These are phyloP conservation scores for Temnothorax rugatulus DNA, from an alignment of 2,888 invertebrate genomes.

Conservation along the genomic window DNA sequence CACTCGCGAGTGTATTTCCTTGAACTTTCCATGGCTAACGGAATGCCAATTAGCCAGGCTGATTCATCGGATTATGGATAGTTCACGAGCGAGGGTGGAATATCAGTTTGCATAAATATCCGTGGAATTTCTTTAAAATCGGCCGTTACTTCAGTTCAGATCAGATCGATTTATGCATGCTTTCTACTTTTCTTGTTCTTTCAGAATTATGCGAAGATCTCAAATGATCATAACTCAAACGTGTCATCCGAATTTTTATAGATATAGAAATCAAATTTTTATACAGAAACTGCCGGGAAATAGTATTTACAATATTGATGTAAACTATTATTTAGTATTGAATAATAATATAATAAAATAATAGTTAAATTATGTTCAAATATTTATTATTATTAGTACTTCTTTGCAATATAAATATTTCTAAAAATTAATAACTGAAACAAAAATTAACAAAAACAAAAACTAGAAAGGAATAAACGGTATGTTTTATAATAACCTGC, in stretches of 20 bases:
- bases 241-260: neutral
- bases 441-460: neutral
- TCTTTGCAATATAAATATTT: neutral
- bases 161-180: neutral
- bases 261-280: neutral
- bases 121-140: conserved; percentile 10
- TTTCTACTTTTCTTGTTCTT: neutral
- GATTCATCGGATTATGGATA: conserved; percentile 60
- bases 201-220: neutral
- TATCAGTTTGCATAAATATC: conserved; percentile 4
- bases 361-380: neutral
- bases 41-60: conserved; percentile 57
- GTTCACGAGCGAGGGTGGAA: conserved; percentile 18
- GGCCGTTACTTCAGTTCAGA: neutral
- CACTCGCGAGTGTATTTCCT: conserved; percentile 57
- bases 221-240: neutral
- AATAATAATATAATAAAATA: neutral
- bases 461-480: neutral
- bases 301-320: neutral
- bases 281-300: neutral
- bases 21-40: conserved; percentile 70
- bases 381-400: neutral
- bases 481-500: neutral
- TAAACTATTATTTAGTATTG: neutral
- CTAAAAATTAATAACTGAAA: neutral